Base-by-base conservation (phyloP, 2,797 vertebrate genomes). In the Xiphorhynchus erythropygius region DNA sequence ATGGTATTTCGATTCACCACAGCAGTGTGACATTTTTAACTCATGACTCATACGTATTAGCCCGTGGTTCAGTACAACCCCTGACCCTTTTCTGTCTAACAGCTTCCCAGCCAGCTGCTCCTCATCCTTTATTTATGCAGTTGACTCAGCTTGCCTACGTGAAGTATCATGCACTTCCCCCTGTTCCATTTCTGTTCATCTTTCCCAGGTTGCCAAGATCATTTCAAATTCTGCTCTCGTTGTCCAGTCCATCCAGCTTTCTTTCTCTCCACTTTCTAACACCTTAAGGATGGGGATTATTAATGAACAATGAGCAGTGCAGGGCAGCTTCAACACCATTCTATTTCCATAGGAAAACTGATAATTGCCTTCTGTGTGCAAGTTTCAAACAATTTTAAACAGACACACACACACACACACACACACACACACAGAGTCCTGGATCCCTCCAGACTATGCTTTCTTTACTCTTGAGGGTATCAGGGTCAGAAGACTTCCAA, bases 71-170 rank as follows among this genome's bases (percentile, higher is more conserved):
- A 75, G 79, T 33, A 57, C 69, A 91, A 62, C 79, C 87, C 42
- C 76, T 94, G 94, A 94, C 91, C 91, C 93, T 94, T 88, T 86
- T 64, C 89, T 91, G 82, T 94, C 5, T 37, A 88, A 86, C 89
- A 88, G 94, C 79, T 94, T 95, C 84, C 87, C 64, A 94, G 84
- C 84, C 91, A 94, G 95, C 87, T 93, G 94, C 83, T 95, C 76
- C 82, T 94, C 89, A 59, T 95, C 57, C 76, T 83, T 96, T 93
- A 93, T 94, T 96, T 88, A 95, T 90, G 76, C 76, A 69, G 82
- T 85, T 94, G 94, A 94, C 83, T 95, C 93, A 94, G 83, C 87
- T 89, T 94, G 91, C 76, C 79, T 81, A 84, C 2, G 1, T 84
- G 84, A 84, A 86, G 73, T 30, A 71, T 23, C n/a, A 27, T 35